These are phyloP conservation scores for Falco punctatus DNA, from an alignment of 2,113 vertebrate genomes.

Conservation along the genomic window DNA sequence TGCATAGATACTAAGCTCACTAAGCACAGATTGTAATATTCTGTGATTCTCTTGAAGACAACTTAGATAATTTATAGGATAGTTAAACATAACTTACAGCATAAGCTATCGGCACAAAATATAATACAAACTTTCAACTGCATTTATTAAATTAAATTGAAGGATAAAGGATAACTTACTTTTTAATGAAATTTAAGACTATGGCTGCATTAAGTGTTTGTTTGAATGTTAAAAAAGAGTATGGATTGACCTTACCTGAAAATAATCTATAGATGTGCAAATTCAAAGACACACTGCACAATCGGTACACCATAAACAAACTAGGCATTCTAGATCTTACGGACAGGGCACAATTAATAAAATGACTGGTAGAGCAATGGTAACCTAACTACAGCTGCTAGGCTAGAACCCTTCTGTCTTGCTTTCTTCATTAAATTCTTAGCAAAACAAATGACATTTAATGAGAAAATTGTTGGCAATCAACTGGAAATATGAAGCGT, in stretches of 20 bases:
- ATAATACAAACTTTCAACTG: neutral
- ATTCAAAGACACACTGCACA: neutral
- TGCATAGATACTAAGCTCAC: neutral
- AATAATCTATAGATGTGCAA: neutral
- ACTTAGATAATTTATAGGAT: neutral
- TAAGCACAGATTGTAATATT: neutral
- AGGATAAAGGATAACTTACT: neutral
- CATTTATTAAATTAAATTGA: neutral
- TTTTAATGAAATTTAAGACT: neutral
- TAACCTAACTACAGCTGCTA: neutral
- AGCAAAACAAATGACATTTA: neutral
- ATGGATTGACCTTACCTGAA: neutral
- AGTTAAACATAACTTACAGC: neutral
- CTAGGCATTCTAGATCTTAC: neutral
- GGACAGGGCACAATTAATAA: neutral
- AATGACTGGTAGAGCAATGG: neutral
- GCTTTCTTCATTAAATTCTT: neutral
- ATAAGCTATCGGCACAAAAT: neutral
- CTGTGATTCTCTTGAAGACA: neutral
- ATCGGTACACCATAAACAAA: neutral
- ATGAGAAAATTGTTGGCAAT: neutral
- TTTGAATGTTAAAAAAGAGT: neutral
- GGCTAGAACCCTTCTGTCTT: neutral
- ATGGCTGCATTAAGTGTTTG: neutral
- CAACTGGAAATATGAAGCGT: neutral